Percentiles rank a stretch among this genome's conserved stretches.
These are phyloP conservation scores for Hemicordylus capensis DNA, from an alignment of 2,113 vertebrate genomes.

Conservation along the genomic window DNA sequence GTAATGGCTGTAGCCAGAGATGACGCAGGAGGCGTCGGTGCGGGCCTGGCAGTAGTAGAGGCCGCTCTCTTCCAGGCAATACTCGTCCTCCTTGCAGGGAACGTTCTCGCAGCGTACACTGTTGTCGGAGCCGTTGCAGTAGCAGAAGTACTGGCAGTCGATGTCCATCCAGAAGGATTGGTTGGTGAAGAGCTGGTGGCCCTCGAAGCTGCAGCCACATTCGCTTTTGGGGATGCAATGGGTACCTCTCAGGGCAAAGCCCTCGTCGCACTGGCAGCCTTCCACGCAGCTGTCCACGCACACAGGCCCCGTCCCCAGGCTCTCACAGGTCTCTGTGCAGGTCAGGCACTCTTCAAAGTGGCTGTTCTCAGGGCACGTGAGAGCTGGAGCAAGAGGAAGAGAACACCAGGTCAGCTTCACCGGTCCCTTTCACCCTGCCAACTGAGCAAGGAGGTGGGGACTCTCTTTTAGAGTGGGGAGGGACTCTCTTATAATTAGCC, in stretches of 20 bases:
- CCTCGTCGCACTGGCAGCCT: constrained; percentile 93
- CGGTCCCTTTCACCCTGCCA: no score
- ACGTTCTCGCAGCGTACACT: constrained; percentile 87
- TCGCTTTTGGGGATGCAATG: constrained; percentile 86
- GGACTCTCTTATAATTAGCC: no score
- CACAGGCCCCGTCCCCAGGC: constrained; percentile 79
- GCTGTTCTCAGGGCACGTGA: constrained; percentile 92
- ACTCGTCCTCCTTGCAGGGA: constrained; percentile 88
- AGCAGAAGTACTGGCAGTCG: constrained; percentile 94
- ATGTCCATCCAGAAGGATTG: constrained; percentile 96
- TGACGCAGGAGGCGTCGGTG: constrained; percentile 88
- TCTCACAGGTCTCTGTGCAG: constrained; percentile 89
- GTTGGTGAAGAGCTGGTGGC: constrained; percentile 87
- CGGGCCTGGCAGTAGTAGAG: constrained; percentile 89
- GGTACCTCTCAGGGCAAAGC: constrained; percentile 82
- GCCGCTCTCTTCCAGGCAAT: constrained; percentile 86
- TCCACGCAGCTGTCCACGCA: constrained; percentile 86
- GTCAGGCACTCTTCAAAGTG: constrained; percentile 94
- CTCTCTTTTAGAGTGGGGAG: no score
- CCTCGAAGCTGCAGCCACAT: constrained; percentile 90
- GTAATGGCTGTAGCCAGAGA: constrained; percentile 92
- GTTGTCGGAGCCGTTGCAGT: constrained; percentile 96
- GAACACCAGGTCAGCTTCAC: not conserved
- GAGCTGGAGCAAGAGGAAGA: constrained; percentile 75
- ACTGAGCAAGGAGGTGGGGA: no score